These are phyloP conservation scores for Enchytraeus crypticus DNA, from an alignment of 2,888 invertebrate genomes.

Conservation along the genomic window DNA sequence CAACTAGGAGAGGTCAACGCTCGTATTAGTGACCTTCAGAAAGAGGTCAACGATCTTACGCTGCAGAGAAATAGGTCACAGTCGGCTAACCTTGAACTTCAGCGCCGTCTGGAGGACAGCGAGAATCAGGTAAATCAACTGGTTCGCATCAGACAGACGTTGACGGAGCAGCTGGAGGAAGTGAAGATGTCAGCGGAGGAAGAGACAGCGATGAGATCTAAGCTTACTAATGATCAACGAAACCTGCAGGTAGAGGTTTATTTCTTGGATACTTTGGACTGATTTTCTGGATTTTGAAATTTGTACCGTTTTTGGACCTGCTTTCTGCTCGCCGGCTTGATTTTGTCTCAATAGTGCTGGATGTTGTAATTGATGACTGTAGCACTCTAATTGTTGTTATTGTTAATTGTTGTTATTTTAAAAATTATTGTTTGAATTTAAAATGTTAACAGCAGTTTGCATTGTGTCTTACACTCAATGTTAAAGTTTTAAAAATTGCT, in stretches of 20 bases:
- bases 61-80: conserved; percentile 4
- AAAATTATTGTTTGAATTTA: too few relatives aligned
- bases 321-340: too few relatives aligned
- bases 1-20: conserved; percentile 3
- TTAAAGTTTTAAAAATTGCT: too few relatives aligned
- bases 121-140: conserved; percentile 15
- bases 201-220: conserved; percentile 10
- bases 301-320: too few relatives aligned
- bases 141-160: conserved; percentile 10
- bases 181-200: conserved; percentile 8
- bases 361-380: too few relatives aligned
- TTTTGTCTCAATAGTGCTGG: too few relatives aligned
- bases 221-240: conserved; percentile 6
- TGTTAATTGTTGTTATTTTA: too few relatives aligned
- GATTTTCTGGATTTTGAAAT: too few relatives aligned
- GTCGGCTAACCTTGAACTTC: conserved; percentile 6
- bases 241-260: conserved; percentile 11
- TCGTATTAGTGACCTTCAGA: conserved; percentile 9
- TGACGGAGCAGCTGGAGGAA: conserved; percentile 16
- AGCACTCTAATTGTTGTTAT: too few relatives aligned
- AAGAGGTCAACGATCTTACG: conserved; percentile 3
- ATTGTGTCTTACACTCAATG: too few relatives aligned
- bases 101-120: conserved; percentile 8
- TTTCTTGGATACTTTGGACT: too few relatives aligned
- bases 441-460: too few relatives aligned